phyloP scores from a whole-genome alignment of 2,888 invertebrate genomes.

The Cylloceria caligata region DNA sequence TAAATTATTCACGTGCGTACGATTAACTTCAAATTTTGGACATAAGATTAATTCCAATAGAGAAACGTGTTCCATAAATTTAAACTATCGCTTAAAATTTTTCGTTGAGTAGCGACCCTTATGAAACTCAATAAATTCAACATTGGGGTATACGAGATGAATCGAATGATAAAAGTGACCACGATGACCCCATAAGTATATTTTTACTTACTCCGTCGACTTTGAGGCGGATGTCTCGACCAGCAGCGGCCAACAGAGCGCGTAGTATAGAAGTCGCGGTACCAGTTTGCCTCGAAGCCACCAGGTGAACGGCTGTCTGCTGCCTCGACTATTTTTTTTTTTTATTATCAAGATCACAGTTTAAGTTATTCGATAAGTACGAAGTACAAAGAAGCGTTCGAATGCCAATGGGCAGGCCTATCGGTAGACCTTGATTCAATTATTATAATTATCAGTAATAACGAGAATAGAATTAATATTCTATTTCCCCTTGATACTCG shows the following conservation, averaged over 20 bases:
- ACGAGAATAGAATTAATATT: conserved; percentile 14
- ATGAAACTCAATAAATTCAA: neutral
- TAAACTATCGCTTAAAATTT: too few relatives aligned
- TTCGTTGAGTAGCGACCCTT: neutral
- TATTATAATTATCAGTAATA: neutral
- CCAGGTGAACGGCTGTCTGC: conserved; percentile 97
- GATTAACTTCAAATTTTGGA: too few relatives aligned
- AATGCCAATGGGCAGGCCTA: too few relatives aligned
- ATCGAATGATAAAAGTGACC: neutral
- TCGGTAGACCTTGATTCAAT: neutral
- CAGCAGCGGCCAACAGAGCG: conserved; percentile 94
- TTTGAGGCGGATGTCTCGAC: conserved; percentile 94
- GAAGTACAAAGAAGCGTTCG: too few relatives aligned
- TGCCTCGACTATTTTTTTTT: conserved; percentile 90
- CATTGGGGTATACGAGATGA: neutral
- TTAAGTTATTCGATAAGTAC: conserved; percentile 21
- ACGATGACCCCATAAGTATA: conserved; percentile 15
- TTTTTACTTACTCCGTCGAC: conserved; percentile 92
- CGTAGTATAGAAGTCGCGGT: conserved; percentile 96
- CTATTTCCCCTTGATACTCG: too few relatives aligned
- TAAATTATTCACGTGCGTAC: too few relatives aligned
- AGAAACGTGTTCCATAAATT: too few relatives aligned
- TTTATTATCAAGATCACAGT: conserved; percentile 26
- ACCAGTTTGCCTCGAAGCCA: conserved; percentile 96
- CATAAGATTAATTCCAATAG: too few relatives aligned